phyloP scores from a whole-genome alignment of 2,888 invertebrate species.

The Mystacides longicornis region DNA sequence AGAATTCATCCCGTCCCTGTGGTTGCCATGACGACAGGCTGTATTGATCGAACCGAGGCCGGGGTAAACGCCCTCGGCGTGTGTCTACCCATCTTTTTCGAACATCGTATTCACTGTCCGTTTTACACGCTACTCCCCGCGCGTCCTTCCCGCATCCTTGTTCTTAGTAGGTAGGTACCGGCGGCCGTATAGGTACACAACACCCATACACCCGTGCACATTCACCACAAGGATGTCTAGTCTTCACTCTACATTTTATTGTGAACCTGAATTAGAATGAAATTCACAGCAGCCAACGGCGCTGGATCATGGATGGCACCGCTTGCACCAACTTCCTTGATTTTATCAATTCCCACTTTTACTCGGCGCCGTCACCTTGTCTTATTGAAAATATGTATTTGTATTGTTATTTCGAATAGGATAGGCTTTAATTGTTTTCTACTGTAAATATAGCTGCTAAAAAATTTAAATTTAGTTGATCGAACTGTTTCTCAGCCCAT shows the following conservation, averaged over 20 bases:
- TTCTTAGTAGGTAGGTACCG: background rate
- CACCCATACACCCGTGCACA: background rate
- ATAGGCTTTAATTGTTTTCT: too few species aligned
- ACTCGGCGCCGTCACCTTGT: too few species aligned
- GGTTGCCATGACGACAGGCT: constrained; percentile 44
- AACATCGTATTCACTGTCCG: constrained; percentile 27
- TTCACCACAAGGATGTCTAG: background rate
- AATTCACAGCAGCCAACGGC: too few species aligned
- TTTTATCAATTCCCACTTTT: too few species aligned
- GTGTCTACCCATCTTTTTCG: constrained; percentile 29
- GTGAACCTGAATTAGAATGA: background rate
- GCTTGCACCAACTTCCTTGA: too few species aligned
- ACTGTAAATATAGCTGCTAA: too few species aligned
- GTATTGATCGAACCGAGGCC: constrained; percentile 39
- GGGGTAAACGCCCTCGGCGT: constrained; percentile 42
- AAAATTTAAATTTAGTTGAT: too few species aligned
- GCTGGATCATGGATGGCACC: too few species aligned
- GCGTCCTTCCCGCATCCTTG: background rate
- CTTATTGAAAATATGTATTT: too few species aligned
- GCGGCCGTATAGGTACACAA: background rate
- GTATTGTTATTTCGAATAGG: too few species aligned
- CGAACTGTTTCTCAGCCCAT: too few species aligned
- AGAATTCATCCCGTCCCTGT: constrained; percentile 9
- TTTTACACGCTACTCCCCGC: constrained; percentile 27
- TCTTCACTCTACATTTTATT: too few species aligned